These are phyloP conservation scores for Tachina lurida DNA, from an alignment of 2,888 invertebrate genomes.

Conservation along the genomic window DNA sequence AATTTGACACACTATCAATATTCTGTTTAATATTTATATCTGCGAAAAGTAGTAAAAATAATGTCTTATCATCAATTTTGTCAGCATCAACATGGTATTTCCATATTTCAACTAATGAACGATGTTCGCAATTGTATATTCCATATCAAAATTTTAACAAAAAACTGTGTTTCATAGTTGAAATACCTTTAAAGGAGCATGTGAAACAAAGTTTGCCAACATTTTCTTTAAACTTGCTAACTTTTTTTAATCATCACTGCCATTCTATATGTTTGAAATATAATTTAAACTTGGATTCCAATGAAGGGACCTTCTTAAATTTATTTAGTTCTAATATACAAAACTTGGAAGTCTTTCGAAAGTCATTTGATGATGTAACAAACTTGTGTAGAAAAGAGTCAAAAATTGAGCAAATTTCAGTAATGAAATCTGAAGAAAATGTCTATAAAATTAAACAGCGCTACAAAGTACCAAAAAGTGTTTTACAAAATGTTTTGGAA, in stretches of 20 bases:
- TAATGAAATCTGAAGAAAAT: not conserved
- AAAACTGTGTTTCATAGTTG: conserved; percentile 74
- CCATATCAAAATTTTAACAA: conserved; percentile 74
- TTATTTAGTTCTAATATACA: conserved; percentile 48
- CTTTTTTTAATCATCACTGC: conserved; percentile 63
- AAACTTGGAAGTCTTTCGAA: conserved; percentile 23
- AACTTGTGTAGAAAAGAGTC: conserved; percentile 18
- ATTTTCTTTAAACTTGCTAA: conserved; percentile 72
- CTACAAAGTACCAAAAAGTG: conserved; percentile 71
- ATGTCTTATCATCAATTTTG: conserved; percentile 63
- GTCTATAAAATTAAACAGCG: conserved; percentile 64
- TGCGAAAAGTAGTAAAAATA: conserved; percentile 68
- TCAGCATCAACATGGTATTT: conserved; percentile 76
- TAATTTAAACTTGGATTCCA: conserved; percentile 24
- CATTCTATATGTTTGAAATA: conserved; percentile 45
- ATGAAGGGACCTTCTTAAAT: conserved; percentile 49
- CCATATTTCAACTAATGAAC: conserved; percentile 71
- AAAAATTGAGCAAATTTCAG: not conserved
- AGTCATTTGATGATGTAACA: conserved; percentile 28
- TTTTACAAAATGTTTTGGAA: conserved; percentile 71
- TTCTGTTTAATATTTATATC: conserved; percentile 75
- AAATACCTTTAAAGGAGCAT: conserved; percentile 57
- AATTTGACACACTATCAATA: conserved; percentile 31
- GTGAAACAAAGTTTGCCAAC: conserved; percentile 70
- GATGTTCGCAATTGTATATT: conserved; percentile 73